Evolutionary conservation across 92 coral and sea anemone species (phyloP).

Genomic region (Scolanthus callimorphus): DNA sequence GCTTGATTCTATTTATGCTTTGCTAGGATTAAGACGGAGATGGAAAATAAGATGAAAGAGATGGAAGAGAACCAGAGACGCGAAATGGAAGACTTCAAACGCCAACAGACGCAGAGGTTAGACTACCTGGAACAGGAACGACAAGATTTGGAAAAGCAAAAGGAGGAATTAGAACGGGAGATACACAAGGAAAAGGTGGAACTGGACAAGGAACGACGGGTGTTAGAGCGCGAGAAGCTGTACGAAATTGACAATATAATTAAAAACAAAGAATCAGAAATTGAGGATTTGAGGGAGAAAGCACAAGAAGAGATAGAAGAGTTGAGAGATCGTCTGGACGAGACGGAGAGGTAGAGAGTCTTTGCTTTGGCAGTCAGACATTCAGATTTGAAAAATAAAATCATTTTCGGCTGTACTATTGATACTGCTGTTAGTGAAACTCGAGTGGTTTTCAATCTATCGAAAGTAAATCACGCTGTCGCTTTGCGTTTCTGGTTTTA

Average conservation of each 20-base stretch:
- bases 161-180: conserved; percentile 71
- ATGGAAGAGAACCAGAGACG: conserved; percentile 59
- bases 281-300: conserved; percentile 85
- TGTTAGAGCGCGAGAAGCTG: conserved; percentile 83
- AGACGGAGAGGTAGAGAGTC: conserved; percentile 90
- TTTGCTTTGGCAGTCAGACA: no score
- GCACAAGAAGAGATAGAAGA: conserved; percentile 93
- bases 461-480: no score
- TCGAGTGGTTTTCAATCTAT: no score
- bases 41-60: conserved; percentile 67
- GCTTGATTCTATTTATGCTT: no score
- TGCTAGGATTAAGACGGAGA: conserved; percentile 67
- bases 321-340: conserved; percentile 81
- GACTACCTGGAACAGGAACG: conserved; percentile 75
- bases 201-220: conserved; percentile 72
- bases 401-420: no score
- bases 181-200: conserved; percentile 79
- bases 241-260: conserved; percentile 88
- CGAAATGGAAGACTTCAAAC: conserved; percentile 67
- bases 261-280: conserved; percentile 78
- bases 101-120: conserved; percentile 58
- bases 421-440: no score
- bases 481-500: no score
- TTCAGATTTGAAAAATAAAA: no score
- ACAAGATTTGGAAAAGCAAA: conserved; percentile 67